A percentile compares a stretch with the other conserved stretches of the same genome.
Conservation (phyloP, 2,888 invertebrate species). For the Thymelicus lineola region DNA sequence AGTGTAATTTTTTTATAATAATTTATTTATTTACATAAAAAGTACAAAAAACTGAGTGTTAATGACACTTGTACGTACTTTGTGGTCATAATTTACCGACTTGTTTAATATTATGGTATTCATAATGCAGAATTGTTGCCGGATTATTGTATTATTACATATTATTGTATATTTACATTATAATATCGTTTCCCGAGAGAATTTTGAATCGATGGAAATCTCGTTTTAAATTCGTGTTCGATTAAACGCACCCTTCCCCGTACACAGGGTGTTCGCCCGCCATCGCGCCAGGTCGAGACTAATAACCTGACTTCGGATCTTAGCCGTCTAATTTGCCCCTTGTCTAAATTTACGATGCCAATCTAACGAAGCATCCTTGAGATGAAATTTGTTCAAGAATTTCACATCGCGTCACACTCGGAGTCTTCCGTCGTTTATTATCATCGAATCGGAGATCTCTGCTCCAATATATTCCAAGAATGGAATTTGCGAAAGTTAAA, state of each 20-base stretch:
- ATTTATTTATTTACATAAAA: too few relatives aligned
- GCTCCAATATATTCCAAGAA: too few relatives aligned
- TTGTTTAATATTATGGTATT: too few relatives aligned
- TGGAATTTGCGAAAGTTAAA: too few relatives aligned
- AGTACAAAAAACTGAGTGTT: too few relatives aligned
- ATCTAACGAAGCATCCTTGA: conserved; percentile 56
- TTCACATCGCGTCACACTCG: conserved; percentile 41
- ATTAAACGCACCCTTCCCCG: conserved; percentile 22
- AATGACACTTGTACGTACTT: too few relatives aligned
- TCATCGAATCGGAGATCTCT: background rate
- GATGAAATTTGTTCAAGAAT: conserved; percentile 49
- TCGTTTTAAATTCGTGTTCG: background rate
- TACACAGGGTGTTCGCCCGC: background rate
- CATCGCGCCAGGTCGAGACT: conserved; percentile 41
- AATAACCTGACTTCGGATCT: conserved; percentile 52
- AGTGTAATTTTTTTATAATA: too few relatives aligned
- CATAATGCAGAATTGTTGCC: too few relatives aligned
- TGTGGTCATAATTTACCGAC: too few relatives aligned
- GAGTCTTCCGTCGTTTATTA: background rate
- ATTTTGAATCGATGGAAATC: background rate
- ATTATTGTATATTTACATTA: too few relatives aligned
- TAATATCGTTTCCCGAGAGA: background rate
- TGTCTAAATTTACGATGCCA: conserved; percentile 61
- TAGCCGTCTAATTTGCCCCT: conserved; percentile 58
- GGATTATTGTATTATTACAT: too few relatives aligned